Evolutionary conservation across 1,140 invertebrate genomes (phyloP), one percentile per base, ranked within the genome.

Genomic region (Rhagoletis pomonella): DNA sequence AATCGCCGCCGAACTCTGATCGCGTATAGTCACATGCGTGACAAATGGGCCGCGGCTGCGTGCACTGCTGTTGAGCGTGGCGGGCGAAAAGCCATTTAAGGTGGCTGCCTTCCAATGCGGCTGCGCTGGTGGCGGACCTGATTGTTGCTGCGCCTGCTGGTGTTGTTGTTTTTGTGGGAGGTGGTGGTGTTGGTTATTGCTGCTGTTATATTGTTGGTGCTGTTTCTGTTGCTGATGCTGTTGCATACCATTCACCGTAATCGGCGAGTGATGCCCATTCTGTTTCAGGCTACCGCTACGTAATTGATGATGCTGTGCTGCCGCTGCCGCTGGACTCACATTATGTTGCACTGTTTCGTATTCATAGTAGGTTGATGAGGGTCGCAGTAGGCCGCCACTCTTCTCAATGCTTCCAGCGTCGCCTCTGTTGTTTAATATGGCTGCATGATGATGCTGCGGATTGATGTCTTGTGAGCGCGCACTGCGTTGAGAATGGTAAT

Each of bases 351-450:
- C 95, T 89, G 95, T 96, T 91, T 97, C 97, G 92, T 97, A 97
- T 93, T 97, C 97, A 91, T 96, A 97, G 93, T 96, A 97, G 93
- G 96, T 97, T 88, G 96, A 97, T 87, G 96, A 95, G 14, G 96
- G 96, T 10, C 96, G 94, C 65, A 90, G 19, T 29, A 84, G 89
- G 44, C 89, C 90, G 44, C 89, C 90, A 42, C 59, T 84, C 39
- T 59, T 64, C 19, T 84, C 77, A n/a, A 60, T 29, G 73, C 62
- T 58, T 39, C 29, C 59, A 42, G 2, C n/a, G n/a, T 29, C 60
- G 60, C 60, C 62, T 44, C 42, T 84, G 39, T 87, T 87, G 29
- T 14, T 64, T 64, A 84, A 55, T 55, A 86, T 69, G 44, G 47
- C 47, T 4, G 73, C 73, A n/a, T 81, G 73, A 42, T 87, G 89